Evolutionary conservation across 2,888 invertebrate species (phyloP).

Genomic region (Tiliacea citrago): DNA sequence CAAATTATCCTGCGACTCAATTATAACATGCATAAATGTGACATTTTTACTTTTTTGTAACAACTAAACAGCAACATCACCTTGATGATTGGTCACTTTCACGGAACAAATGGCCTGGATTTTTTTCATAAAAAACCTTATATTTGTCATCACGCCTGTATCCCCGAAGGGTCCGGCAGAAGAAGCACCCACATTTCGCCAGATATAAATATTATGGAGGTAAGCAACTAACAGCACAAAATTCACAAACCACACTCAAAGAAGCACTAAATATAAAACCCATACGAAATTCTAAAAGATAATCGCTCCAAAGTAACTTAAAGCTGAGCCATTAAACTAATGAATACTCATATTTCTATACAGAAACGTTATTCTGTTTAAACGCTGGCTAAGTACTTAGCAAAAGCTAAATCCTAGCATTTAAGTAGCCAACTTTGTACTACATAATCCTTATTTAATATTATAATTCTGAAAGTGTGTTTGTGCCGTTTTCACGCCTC

Average conservation of each 20-base stretch:
- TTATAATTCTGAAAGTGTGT: constrained; percentile 41
- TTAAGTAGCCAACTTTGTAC: constrained; percentile 55
- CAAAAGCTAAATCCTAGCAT: constrained; percentile 48
- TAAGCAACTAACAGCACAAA: background rate
- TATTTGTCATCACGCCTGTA: no score
- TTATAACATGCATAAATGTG: background rate
- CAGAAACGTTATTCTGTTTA: constrained; percentile 37
- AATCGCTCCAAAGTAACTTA: constrained; percentile 17
- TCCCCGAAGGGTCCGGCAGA: no score
- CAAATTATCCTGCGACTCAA: no score
- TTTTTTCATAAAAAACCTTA: no score
- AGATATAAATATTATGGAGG: background rate
- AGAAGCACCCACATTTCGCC: background rate
- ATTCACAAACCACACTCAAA: background rate
- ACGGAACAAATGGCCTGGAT: background rate
- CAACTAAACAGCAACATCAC: background rate
- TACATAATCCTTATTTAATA: constrained; percentile 60
- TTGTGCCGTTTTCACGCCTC: constrained; percentile 39
- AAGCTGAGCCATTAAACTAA: constrained; percentile 51
- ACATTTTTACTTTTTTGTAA: no score
- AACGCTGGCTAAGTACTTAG: constrained; percentile 55
- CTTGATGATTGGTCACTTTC: background rate
- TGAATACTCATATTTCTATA: constrained; percentile 56
- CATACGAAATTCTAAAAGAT: constrained; percentile 21
- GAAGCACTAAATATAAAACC: background rate